These are phyloP conservation scores for Tribolium freemani DNA, from an alignment of 2,888 invertebrate species.

Conservation along the genomic window DNA sequence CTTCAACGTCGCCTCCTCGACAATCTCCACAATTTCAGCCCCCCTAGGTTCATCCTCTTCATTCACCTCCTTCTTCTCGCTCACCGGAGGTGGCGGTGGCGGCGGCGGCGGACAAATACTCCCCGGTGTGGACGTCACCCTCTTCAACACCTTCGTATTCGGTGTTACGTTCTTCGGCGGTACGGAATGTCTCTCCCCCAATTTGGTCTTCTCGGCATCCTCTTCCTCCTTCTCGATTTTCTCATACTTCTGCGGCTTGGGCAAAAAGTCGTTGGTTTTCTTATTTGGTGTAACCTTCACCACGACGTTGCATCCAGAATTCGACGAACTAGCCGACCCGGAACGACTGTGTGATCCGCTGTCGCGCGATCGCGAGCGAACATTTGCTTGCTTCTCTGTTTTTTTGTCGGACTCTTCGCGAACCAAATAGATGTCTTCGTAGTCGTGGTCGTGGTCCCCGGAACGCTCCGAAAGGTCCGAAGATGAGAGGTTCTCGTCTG, in stretches of 20 bases:
- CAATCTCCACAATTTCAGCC: constrained; percentile 70
- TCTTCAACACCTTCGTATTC: constrained; percentile 65
- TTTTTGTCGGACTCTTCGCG: constrained; percentile 69
- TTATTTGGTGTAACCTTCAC: constrained; percentile 60
- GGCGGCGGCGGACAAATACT: constrained; percentile 74
- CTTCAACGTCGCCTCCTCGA: constrained; percentile 78
- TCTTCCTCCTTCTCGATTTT: constrained; percentile 53
- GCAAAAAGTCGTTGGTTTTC: constrained; percentile 63
- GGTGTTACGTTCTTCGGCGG: constrained; percentile 50
- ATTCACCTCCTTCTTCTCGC: constrained; percentile 36
- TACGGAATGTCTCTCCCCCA: constrained; percentile 64
- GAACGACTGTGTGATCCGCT: constrained; percentile 84
- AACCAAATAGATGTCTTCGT: constrained; percentile 86
- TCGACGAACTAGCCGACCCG: constrained; percentile 67
- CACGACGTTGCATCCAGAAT: constrained; percentile 65
- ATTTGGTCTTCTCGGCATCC: constrained; percentile 61
- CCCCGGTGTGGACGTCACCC: constrained; percentile 73
- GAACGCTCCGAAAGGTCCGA: constrained; percentile 71
- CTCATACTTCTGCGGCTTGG: constrained; percentile 64
- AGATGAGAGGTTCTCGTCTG: constrained; percentile 75
- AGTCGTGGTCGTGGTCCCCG: constrained; percentile 77
- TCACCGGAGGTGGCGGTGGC: constrained; percentile 78
- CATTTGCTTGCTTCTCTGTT: constrained; percentile 41
- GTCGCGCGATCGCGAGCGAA: constrained; percentile 67
- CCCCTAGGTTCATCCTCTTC: constrained; percentile 60